phyloP scores from a whole-genome alignment of 2,888 invertebrate species.

The Ryuthela nishihirai region DNA sequence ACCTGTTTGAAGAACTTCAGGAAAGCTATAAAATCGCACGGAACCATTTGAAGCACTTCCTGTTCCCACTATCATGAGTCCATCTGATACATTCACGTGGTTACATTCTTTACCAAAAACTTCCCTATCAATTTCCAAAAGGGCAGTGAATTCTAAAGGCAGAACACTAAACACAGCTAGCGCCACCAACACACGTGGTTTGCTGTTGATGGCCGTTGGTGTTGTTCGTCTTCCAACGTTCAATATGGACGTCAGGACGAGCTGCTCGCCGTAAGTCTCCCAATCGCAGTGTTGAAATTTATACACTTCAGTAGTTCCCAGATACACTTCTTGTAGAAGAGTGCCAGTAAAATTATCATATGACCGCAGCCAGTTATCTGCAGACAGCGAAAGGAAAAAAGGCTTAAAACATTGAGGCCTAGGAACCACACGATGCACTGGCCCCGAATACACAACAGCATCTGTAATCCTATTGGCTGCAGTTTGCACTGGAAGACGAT shows the following conservation, averaged over 20 bases:
- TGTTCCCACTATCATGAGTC: conserved; percentile 11
- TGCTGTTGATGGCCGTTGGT: too few species aligned
- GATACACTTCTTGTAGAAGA: conserved; percentile 12
- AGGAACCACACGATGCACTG: too few species aligned
- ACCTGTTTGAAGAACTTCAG: not conserved
- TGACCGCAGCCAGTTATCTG: conserved; percentile 9
- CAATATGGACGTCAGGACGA: conserved; percentile 4
- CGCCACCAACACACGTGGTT: conserved; percentile 4
- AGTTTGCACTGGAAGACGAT: too few species aligned
- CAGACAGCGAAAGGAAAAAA: conserved; percentile 10
- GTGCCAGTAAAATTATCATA: conserved; percentile 15
- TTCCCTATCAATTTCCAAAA: conserved; percentile 10
- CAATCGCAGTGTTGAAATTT: conserved; percentile 17
- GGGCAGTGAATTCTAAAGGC: conserved; percentile 12
- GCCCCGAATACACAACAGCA: conserved; percentile 2
- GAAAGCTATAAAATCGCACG: conserved; percentile 16
- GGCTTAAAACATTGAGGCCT: too few species aligned
- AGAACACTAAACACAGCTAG: conserved; percentile 14
- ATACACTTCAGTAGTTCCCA: conserved; percentile 10
- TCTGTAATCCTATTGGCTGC: conserved; percentile 11
- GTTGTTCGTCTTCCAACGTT: too few species aligned
- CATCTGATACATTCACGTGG: conserved; percentile 13
- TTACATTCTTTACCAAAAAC: conserved; percentile 13
- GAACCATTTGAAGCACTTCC: conserved; percentile 5
- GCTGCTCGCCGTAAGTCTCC: conserved; percentile 14